A percentile compares a stretch with the other conserved stretches of the same genome.
These are phyloP conservation scores for Eupleurogrammus muticus DNA, from an alignment of 2,797 vertebrate genomes.

Conservation along the genomic window DNA sequence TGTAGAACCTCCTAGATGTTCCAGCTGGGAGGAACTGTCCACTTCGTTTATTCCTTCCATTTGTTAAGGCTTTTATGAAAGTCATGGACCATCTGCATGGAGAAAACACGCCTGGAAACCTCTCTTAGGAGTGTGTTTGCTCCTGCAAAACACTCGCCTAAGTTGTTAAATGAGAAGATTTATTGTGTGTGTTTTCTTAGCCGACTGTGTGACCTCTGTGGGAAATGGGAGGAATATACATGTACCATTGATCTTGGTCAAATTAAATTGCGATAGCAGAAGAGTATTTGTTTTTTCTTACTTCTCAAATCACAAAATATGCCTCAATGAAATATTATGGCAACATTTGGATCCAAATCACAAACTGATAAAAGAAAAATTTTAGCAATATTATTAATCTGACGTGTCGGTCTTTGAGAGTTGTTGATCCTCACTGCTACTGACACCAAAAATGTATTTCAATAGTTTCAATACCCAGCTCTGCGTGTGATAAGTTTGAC, in stretches of 20 bases:
- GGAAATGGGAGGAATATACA: slow-evolving; percentile 2
- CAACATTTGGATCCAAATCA: not conserved
- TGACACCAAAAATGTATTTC: not conserved
- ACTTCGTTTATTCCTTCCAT: slow-evolving; percentile 74
- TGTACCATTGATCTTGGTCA: slow-evolving; percentile 6
- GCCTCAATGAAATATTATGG: not conserved
- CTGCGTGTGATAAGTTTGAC: not conserved
- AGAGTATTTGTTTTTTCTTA: too few relatives aligned
- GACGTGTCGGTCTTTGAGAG: not conserved
- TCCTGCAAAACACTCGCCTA: slow-evolving; percentile 25
- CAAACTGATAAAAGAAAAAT: not conserved
- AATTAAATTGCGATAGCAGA: slow-evolving; percentile 9
- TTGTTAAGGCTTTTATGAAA: slow-evolving; percentile 73
- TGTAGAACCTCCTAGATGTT: slow-evolving; percentile 70
- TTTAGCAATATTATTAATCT: not conserved
- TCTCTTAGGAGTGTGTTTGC: slow-evolving; percentile 38
- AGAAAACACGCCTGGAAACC: slow-evolving; percentile 52
- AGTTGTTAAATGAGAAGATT: slow-evolving; percentile 46
- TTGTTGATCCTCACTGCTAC: not conserved
- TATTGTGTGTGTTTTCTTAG: slow-evolving; percentile 16
- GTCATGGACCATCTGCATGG: slow-evolving; percentile 74
- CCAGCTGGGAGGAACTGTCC: slow-evolving; percentile 70
- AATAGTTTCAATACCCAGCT: not conserved
- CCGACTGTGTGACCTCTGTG: slow-evolving; percentile 33
- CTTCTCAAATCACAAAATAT: too few relatives aligned